Percentiles rank a stretch among this genome's conserved stretches.
These are phyloP conservation scores for Allacma fusca DNA, from an alignment of 2,888 invertebrate species.

Conservation along the genomic window DNA sequence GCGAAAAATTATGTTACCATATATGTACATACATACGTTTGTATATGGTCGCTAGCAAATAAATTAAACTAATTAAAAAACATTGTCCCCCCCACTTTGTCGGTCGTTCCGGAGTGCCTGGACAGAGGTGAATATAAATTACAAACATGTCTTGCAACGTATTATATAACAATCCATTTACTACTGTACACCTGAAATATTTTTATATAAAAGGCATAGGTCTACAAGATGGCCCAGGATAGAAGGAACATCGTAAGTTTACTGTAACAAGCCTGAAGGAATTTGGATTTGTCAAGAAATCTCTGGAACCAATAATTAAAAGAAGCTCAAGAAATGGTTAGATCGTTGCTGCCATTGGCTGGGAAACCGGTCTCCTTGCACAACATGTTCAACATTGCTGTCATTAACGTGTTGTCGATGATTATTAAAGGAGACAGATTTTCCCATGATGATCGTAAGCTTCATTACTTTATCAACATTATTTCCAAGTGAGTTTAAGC, in stretches of 20 bases:
- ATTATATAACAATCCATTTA: too few relatives aligned
- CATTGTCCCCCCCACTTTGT: too few relatives aligned
- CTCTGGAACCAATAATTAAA: constrained; percentile 24
- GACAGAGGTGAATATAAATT: constrained; percentile 5
- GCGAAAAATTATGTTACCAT: too few relatives aligned
- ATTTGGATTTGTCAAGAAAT: constrained; percentile 14
- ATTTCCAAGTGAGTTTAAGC: neutral
- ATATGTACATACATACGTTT: too few relatives aligned
- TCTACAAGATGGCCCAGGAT: constrained; percentile 9
- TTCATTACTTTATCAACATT: neutral
- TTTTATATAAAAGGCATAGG: too few relatives aligned
- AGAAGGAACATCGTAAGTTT: constrained; percentile 25
- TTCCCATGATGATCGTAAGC: constrained; percentile 6
- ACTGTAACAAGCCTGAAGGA: constrained; percentile 18
- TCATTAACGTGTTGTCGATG: constrained; percentile 26
- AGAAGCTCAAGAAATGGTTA: neutral
- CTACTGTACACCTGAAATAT: too few relatives aligned
- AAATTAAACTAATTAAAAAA: too few relatives aligned
- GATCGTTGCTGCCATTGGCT: neutral
- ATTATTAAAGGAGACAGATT: constrained; percentile 24
- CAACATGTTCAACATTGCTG: neutral
- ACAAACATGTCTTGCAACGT: too few relatives aligned
- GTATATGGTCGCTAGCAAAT: too few relatives aligned
- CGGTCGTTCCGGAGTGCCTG: too few relatives aligned
- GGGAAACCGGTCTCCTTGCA: neutral